Conservation (phyloP, 1,140 invertebrate genomes). For the Aphaenogaster floridana region DNA sequence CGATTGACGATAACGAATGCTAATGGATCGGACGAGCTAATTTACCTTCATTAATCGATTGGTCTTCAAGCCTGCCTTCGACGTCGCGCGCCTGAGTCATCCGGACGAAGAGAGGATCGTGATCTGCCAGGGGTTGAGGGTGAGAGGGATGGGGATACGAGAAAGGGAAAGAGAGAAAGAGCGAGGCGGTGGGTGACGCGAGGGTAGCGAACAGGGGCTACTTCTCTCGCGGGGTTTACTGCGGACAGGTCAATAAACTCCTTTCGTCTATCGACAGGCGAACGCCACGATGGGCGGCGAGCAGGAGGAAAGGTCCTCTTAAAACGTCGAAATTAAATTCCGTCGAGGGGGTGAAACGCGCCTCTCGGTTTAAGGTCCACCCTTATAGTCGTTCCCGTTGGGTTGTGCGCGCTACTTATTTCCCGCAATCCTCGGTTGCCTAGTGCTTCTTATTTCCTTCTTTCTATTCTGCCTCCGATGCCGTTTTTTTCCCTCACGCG, state of each 20-base stretch:
- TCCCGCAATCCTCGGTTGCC: slow-evolving; percentile 78
- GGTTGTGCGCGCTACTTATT: slow-evolving; percentile 79
- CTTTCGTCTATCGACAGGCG: slow-evolving; percentile 74
- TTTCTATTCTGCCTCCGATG: slow-evolving; percentile 57
- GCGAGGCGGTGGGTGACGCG: background rate
- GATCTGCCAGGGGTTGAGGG: slow-evolving; percentile 14
- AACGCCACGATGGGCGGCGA: slow-evolving; percentile 46
- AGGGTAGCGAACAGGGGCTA: slow-evolving; percentile 48
- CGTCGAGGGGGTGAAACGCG: slow-evolving; percentile 66
- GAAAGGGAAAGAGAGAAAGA: slow-evolving; percentile 41
- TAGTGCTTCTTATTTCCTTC: slow-evolving; percentile 67
- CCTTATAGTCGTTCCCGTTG: slow-evolving; percentile 60
- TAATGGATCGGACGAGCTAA: slow-evolving; percentile 84
- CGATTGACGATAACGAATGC: slow-evolving; percentile 85
- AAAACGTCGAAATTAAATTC: slow-evolving; percentile 84
- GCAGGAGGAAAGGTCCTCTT: slow-evolving; percentile 70
- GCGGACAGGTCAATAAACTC: slow-evolving; percentile 80
- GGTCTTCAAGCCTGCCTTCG: slow-evolving; percentile 77
- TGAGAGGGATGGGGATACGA: background rate
- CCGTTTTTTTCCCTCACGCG: background rate
- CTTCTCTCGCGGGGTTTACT: slow-evolving; percentile 70
- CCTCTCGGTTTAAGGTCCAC: slow-evolving; percentile 77
- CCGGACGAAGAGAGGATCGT: slow-evolving; percentile 28
- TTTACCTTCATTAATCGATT: slow-evolving; percentile 84
- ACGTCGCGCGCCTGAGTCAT: slow-evolving; percentile 66